Percentiles rank a stretch among this genome's conserved stretches.
Conservation (phyloP, 1,140 invertebrate species). For the Pissodes strobi region DNA sequence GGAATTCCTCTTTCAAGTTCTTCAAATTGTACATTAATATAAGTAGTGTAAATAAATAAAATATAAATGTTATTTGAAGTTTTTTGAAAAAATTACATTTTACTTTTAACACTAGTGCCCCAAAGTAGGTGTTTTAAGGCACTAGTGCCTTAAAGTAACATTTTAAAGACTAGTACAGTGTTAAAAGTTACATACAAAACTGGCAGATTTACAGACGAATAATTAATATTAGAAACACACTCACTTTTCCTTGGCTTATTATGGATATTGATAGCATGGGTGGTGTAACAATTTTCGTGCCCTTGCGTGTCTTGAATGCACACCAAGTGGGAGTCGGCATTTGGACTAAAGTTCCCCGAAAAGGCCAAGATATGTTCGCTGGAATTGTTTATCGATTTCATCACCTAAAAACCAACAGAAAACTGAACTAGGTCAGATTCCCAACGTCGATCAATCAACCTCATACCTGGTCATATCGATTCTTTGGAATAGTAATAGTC, state of each 20-base stretch:
- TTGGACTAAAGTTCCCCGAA: slow-evolving; percentile 77
- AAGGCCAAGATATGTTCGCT: slow-evolving; percentile 87
- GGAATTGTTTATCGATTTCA: slow-evolving; percentile 80
- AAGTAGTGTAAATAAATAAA: too few relatives aligned
- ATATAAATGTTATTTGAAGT: too few relatives aligned
- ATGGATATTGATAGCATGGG: slow-evolving; percentile 87
- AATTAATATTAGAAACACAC: slow-evolving; percentile 17
- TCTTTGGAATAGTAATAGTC: slow-evolving; percentile 76
- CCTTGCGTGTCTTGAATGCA: slow-evolving; percentile 77
- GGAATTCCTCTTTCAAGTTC: too few relatives aligned
- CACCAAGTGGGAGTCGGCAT: slow-evolving; percentile 86
- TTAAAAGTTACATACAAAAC: too few relatives aligned
- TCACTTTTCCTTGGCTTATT: slow-evolving; percentile 78
- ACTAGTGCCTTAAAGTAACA: too few relatives aligned
- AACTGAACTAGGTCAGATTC: slow-evolving; percentile 70
- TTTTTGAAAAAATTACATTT: too few relatives aligned
- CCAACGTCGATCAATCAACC: too few relatives aligned
- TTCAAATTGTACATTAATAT: too few relatives aligned
- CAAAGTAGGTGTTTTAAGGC: too few relatives aligned
- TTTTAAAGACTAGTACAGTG: too few relatives aligned
- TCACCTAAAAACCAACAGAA: slow-evolving; percentile 66
- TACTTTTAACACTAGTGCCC: too few relatives aligned
- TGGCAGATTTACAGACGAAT: neutral
- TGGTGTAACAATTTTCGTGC: slow-evolving; percentile 72
- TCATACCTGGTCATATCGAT: slow-evolving; percentile 77